phyloP scores from a whole-genome alignment of 2,888 invertebrate genomes.

The Chloroclystis v-ata region DNA sequence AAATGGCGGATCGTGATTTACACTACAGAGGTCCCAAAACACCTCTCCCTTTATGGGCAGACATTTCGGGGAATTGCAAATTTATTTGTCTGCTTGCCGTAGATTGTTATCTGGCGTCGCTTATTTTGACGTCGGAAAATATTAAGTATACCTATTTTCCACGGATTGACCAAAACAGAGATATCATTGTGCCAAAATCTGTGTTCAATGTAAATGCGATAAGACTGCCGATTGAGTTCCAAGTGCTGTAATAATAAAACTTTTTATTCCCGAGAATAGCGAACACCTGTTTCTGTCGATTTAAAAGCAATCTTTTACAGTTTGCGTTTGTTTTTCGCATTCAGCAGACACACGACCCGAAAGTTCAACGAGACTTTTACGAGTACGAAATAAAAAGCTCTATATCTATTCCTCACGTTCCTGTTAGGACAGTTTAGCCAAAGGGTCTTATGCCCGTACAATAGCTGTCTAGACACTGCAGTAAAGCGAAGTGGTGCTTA shows the following conservation, averaged over 20 bases:
- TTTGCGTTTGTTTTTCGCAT: constrained; percentile 7
- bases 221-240: neutral
- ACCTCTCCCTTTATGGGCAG: constrained; percentile 50
- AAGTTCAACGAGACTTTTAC: constrained; percentile 16
- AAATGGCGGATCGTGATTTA: constrained; percentile 55
- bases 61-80: constrained; percentile 52
- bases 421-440: constrained; percentile 22
- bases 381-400: constrained; percentile 16
- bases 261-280: neutral
- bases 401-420: constrained; percentile 24
- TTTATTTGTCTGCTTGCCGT: constrained; percentile 57
- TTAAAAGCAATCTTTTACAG: constrained; percentile 14
- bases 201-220: neutral
- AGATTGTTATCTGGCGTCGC: constrained; percentile 38
- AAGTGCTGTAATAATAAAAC: neutral
- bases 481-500: constrained; percentile 17
- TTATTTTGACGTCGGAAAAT: constrained; percentile 18
- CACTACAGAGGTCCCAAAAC: constrained; percentile 47
- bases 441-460: constrained; percentile 29
- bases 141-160: constrained; percentile 15
- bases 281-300: constrained; percentile 1
- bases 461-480: constrained; percentile 35
- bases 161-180: constrained; percentile 6
- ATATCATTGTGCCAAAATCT: neutral
- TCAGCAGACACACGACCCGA: constrained; percentile 11